Conservation (phyloP, 2,797 vertebrate genomes). For the Enteromius unitaeniatus region DNA sequence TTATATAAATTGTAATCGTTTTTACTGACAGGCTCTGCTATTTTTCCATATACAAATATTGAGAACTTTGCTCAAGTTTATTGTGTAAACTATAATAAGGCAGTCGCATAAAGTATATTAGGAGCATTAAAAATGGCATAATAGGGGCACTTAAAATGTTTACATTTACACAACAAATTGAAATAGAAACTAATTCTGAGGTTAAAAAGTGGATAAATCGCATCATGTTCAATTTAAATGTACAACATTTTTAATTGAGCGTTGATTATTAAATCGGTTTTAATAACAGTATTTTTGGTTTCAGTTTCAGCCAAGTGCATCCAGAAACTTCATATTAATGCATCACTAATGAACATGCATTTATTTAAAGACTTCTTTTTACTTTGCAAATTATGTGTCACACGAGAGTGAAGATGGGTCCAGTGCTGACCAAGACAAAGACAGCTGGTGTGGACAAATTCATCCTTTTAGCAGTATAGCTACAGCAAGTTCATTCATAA, state of each 20-base stretch:
- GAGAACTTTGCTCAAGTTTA: no score
- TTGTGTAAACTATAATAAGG: no score
- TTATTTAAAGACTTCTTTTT: neutral
- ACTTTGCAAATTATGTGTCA: neutral
- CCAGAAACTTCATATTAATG: neutral
- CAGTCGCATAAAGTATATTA: no score
- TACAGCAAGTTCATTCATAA: conserved; percentile 79
- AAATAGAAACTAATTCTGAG: no score
- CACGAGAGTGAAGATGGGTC: neutral
- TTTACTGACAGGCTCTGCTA: no score
- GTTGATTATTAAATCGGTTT: neutral
- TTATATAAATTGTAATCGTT: no score
- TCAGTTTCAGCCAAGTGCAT: neutral
- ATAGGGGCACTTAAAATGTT: no score
- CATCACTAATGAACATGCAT: neutral
- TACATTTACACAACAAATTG: no score
- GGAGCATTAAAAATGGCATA: no score
- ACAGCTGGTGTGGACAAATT: conserved; percentile 7
- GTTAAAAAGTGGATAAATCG: no score
- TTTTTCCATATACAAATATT: no score
- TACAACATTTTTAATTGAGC: neutral
- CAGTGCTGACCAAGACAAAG: neutral
- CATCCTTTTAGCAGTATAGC: conserved; percentile 74
- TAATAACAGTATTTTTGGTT: neutral
- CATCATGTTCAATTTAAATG: no score